phyloP scores from a whole-genome alignment of 1,140 invertebrate genomes.

The Trachelipus rathkii region DNA sequence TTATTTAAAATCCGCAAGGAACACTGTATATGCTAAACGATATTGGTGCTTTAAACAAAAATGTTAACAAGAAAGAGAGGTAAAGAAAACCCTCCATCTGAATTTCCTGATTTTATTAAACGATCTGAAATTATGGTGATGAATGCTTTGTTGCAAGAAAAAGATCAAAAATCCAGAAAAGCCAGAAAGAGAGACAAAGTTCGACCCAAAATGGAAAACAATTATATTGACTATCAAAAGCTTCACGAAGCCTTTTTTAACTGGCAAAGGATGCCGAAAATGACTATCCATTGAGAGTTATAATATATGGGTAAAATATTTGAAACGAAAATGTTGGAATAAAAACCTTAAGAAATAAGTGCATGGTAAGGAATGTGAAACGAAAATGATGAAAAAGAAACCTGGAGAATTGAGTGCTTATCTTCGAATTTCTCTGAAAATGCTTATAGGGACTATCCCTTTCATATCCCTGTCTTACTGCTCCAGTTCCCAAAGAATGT shows the following conservation, averaged over 20 bases:
- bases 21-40: constrained; percentile 91
- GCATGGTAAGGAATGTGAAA: constrained; percentile 99
- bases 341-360: no score
- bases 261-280: constrained; percentile 97
- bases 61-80: constrained; percentile 73
- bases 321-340: no score
- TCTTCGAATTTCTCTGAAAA: constrained; percentile 90
- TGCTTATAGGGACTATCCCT: constrained; percentile 98
- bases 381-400: constrained; percentile 94
- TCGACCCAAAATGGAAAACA: constrained; percentile 96
- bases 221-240: constrained; percentile 99
- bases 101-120: constrained; percentile 97
- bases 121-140: constrained; percentile 99
- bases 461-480: constrained; percentile 92
- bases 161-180: constrained; percentile 93
- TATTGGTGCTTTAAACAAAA: constrained; percentile 99
- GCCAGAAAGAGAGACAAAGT: constrained; percentile 97
- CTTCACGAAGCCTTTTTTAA: constrained; percentile 99
- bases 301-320: constrained; percentile 99
- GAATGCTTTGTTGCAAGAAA: constrained; percentile 95
- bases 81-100: constrained; percentile 98
- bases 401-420: constrained; percentile 96
- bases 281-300: constrained; percentile 98
- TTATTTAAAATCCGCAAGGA: constrained; percentile 89
- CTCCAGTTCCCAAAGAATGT: constrained; percentile 90